Evolutionary conservation across 2,113 vertebrate genomes (phyloP).

Genomic region (Actenoides lindsayi): DNA sequence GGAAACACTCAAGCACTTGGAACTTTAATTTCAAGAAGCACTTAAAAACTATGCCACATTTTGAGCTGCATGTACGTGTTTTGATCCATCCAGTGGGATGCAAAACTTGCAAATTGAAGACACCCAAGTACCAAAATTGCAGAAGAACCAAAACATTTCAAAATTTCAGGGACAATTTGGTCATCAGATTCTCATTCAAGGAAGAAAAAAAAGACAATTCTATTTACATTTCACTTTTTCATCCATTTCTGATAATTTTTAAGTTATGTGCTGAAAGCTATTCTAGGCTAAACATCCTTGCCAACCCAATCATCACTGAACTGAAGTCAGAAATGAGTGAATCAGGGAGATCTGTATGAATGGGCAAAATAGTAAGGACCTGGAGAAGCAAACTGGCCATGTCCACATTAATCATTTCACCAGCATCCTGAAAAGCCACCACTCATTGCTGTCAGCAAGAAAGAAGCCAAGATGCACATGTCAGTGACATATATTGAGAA

Average conservation of each 20-base stretch:
- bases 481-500: not conserved
- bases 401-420: not conserved
- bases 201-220: not conserved
- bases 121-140: fast-evolving
- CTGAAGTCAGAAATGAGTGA: not conserved
- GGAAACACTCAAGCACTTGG: not conserved
- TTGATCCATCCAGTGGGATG: not conserved
- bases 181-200: not conserved
- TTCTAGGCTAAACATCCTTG: not conserved
- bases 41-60: not conserved
- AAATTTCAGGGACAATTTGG: not conserved
- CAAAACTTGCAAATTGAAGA: not conserved
- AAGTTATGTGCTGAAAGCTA: not conserved
- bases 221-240: not conserved
- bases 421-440: not conserved
- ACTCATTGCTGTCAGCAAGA: not conserved
- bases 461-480: not conserved
- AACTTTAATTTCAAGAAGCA: not conserved
- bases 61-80: not conserved
- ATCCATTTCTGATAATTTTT: not conserved
- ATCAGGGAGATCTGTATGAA: not conserved
- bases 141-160: not conserved
- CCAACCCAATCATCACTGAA: not conserved
- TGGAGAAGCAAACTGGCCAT: not conserved
- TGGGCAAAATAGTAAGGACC: not conserved